Percentiles rank a stretch among this genome's conserved stretches.
Conservation (phyloP, 2,797 vertebrate genomes). For the Hyperoplus lanceolatus region DNA sequence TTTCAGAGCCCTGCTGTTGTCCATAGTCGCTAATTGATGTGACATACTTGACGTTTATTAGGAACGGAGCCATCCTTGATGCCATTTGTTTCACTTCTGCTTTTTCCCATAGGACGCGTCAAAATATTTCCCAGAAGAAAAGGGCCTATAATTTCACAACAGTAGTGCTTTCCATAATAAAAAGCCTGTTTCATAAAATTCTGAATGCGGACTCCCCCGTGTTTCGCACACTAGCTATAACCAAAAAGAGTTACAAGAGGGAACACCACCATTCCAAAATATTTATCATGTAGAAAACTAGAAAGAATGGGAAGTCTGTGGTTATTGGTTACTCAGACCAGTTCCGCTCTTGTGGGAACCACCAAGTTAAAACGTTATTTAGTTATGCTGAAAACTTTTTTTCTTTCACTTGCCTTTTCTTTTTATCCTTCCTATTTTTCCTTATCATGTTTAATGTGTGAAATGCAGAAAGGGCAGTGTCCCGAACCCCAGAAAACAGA, state of each 20-base stretch:
- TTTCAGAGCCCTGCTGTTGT: not conserved
- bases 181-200: no score
- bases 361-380: not conserved
- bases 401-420: not conserved
- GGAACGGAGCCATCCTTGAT: not conserved
- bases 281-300: not conserved
- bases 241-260: not conserved
- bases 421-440: not conserved
- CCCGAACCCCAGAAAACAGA: not conserved
- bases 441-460: not conserved
- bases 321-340: not conserved
- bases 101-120: not conserved
- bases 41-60: not conserved
- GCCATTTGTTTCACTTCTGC: not conserved
- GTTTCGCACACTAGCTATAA: no score
- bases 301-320: not conserved
- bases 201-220: no score
- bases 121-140: not conserved
- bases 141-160: not conserved
- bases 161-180: no score
- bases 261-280: not conserved
- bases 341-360: not conserved
- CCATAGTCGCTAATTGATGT: not conserved
- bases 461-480: conserved; percentile 6
- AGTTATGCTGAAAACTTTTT: not conserved